A percentile compares a stretch with the other conserved stretches of the same genome.
These are phyloP conservation scores for Perca schrenkii DNA, from an alignment of 2,113 vertebrate species.

Conservation along the genomic window DNA sequence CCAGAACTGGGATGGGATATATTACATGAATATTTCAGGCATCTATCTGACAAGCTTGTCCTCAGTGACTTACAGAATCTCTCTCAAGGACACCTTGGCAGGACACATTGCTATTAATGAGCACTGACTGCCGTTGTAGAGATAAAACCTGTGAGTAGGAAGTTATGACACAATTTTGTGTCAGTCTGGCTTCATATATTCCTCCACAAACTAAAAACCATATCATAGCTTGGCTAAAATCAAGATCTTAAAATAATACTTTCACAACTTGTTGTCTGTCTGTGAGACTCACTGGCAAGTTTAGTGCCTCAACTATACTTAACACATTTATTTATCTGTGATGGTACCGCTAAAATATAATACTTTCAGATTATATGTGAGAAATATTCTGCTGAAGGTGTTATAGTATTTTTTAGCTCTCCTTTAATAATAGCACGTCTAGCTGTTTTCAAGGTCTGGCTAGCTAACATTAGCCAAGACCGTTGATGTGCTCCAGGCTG, in stretches of 20 bases:
- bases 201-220: constrained; percentile 11
- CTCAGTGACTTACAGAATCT: constrained; percentile 50
- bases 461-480: constrained; percentile 56
- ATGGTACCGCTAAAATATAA: background rate
- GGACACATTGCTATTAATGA: constrained; percentile 53
- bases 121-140: constrained; percentile 22
- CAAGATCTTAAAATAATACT: background rate
- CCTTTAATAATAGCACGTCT: constrained; percentile 20
- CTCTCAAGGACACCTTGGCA: constrained; percentile 56
- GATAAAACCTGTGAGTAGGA: constrained; percentile 13
- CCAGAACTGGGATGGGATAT: constrained; percentile 50
- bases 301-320: background rate
- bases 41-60: constrained; percentile 55
- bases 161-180: constrained; percentile 14
- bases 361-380: background rate
- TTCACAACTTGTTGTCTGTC: background rate
- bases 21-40: constrained; percentile 68
- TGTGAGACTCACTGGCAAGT: constrained; percentile 1
- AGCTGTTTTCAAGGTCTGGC: constrained; percentile 52
- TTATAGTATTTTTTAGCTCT: background rate
- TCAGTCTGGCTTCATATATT: constrained; percentile 12
- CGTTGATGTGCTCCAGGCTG: constrained; percentile 71
- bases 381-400: constrained; percentile 7
- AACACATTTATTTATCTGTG: background rate
- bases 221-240: background rate